Evolutionary conservation across 1,140 invertebrate species (phyloP).

Genomic region (Coenobita brevimanus): DNA sequence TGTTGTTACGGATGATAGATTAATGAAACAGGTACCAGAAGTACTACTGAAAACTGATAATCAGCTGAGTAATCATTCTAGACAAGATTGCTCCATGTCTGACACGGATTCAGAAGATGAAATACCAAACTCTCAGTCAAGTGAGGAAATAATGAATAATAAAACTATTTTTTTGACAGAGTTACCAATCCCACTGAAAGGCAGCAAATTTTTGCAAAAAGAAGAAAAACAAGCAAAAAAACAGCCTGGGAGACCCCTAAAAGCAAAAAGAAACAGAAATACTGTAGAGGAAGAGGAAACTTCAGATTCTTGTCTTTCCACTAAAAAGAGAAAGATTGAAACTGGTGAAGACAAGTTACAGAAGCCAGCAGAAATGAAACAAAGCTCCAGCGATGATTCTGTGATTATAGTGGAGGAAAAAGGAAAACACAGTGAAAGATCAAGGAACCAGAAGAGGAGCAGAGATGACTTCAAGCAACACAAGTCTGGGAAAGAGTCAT

Average conservation of each 20-base stretch:
- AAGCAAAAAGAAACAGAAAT: too few species aligned
- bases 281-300: too few species aligned
- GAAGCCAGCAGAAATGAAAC: neutral
- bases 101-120: slow-evolving; percentile 58
- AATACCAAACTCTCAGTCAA: slow-evolving; percentile 43
- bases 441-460: neutral
- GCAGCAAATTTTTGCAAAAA: neutral
- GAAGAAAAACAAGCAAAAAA: neutral
- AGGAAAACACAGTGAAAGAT: neutral
- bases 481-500: neutral
- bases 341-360: neutral
- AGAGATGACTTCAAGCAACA: neutral
- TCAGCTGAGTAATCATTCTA: neutral
- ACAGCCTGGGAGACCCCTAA: neutral
- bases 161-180: neutral
- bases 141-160: neutral
- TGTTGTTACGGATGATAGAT: slow-evolving; percentile 39
- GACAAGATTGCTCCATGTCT: neutral
- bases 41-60: slow-evolving; percentile 9
- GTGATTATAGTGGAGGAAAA: slow-evolving; percentile 18
- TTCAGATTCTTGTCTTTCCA: neutral
- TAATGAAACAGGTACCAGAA: slow-evolving; percentile 26
- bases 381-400: slow-evolving; percentile 33
- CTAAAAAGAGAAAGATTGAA: slow-evolving; percentile 22
- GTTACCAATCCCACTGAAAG: neutral